These are phyloP conservation scores for Drosophila grimshawi DNA, from an alignment of 1,140 invertebrate species.

Conservation along the genomic window DNA sequence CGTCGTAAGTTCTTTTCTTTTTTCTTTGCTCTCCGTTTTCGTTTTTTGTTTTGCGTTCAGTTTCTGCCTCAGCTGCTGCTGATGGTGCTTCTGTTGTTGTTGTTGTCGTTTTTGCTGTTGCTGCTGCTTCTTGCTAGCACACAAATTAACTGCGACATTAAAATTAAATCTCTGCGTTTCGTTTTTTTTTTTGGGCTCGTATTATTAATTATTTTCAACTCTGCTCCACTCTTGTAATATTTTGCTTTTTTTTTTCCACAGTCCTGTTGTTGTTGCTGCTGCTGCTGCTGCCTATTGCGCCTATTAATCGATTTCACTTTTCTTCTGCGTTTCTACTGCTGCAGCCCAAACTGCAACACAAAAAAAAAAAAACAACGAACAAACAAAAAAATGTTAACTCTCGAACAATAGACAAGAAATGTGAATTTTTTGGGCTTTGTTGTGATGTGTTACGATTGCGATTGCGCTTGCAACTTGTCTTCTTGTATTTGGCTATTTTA, in stretches of 20 bases:
- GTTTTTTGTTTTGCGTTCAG: slow-evolving; percentile 62
- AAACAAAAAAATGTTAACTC: slow-evolving; percentile 17
- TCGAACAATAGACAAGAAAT: slow-evolving; percentile 27
- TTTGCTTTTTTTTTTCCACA: slow-evolving; percentile 24
- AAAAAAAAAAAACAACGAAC: slow-evolving; percentile 32
- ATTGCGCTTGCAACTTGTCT: slow-evolving; percentile 24
- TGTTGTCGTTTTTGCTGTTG: slow-evolving; percentile 41
- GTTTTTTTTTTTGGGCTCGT: slow-evolving; percentile 28
- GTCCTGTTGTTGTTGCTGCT: slow-evolving; percentile 34
- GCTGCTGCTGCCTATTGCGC: slow-evolving; percentile 46
- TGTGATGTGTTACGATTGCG: not conserved
- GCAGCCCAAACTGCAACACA: slow-evolving; percentile 40
- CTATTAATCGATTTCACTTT: slow-evolving; percentile 60
- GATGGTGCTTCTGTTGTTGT: slow-evolving; percentile 22
- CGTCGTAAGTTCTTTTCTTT: slow-evolving; percentile 71
- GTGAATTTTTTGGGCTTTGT: slow-evolving; percentile 3
- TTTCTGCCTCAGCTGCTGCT: slow-evolving; percentile 53
- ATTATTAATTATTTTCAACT: slow-evolving; percentile 26
- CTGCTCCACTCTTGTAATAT: slow-evolving; percentile 22
- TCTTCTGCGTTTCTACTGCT: slow-evolving; percentile 32
- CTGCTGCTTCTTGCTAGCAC: slow-evolving; percentile 59
- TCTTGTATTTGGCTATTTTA: slow-evolving; percentile 33
- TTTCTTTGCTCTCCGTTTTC: slow-evolving; percentile 47
- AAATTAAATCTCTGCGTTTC: slow-evolving; percentile 54
- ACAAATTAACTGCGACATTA: slow-evolving; percentile 82